Percentiles rank a stretch among this genome's conserved stretches.
Conservation (phyloP, 2,113 vertebrate species). For the Catharus fuscescens region DNA sequence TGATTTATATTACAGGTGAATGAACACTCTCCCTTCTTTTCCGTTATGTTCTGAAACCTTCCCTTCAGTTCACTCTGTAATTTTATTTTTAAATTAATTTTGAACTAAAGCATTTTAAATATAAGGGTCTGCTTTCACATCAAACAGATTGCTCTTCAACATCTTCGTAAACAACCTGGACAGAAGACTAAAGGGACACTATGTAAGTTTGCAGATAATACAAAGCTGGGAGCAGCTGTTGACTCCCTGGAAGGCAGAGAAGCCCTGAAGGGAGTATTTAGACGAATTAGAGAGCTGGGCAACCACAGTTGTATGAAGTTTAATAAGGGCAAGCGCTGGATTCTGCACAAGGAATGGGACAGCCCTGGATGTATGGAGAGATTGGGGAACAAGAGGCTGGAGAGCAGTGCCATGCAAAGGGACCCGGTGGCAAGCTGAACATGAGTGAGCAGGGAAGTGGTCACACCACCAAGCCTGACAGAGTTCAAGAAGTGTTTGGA, state of each 20-base stretch:
- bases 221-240: background rate
- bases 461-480: background rate
- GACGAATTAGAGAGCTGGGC: background rate
- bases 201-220: background rate
- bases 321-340: background rate
- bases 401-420: background rate
- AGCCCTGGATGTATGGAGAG: background rate
- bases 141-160: background rate
- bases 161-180: background rate
- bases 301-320: accelerated
- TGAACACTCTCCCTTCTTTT: background rate
- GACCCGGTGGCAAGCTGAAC: accelerated
- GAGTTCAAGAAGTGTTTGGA: background rate
- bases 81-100: background rate
- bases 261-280: background rate
- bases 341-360: background rate
- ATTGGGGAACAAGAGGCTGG: background rate
- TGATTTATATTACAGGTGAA: background rate
- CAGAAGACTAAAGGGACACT: background rate
- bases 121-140: background rate
- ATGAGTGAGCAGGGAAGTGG: background rate
- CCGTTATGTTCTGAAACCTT: background rate
- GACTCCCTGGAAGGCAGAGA: background rate
- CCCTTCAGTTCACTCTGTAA: background rate
- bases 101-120: background rate